phyloP scores from a whole-genome alignment of 2,888 invertebrate species.

The Callyntrura guangdongensis region DNA sequence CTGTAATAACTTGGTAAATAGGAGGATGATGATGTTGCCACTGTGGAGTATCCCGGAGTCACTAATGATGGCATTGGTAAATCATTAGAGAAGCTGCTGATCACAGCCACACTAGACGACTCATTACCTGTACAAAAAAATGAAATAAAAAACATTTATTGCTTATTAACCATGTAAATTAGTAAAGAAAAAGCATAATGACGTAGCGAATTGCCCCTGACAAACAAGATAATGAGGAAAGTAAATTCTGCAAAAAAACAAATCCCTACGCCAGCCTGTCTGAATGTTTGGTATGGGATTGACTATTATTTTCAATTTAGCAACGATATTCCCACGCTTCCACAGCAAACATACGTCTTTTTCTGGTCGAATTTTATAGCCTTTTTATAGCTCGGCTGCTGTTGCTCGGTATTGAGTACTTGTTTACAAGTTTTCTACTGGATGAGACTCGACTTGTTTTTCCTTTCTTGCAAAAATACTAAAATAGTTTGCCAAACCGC shows the following conservation, averaged over 20 bases:
- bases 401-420: too few species aligned
- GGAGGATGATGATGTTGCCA: neutral
- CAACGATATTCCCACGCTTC: too few species aligned
- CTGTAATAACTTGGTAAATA: neutral
- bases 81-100: slow-evolving; percentile 18
- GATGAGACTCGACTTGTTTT: too few species aligned
- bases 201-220: neutral
- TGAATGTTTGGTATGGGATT: too few species aligned
- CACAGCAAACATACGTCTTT: too few species aligned
- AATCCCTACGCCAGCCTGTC: neutral
- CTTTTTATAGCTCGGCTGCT: too few species aligned
- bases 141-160: neutral
- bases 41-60: neutral
- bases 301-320: too few species aligned
- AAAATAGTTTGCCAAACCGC: neutral
- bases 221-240: neutral
- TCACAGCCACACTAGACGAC: slow-evolving; percentile 35
- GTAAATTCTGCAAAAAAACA: neutral
- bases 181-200: neutral
- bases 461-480: neutral
- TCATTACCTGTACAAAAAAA: neutral
- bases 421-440: too few species aligned
- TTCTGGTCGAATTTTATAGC: too few species aligned
- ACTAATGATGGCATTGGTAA: slow-evolving; percentile 5
- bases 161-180: neutral